A percentile compares a stretch with the other conserved stretches of the same genome.
Evolutionary conservation across 35 echinoderm and acorn worm genomes (phyloP).

Genomic region (Apostichopus parvimensis): DNA sequence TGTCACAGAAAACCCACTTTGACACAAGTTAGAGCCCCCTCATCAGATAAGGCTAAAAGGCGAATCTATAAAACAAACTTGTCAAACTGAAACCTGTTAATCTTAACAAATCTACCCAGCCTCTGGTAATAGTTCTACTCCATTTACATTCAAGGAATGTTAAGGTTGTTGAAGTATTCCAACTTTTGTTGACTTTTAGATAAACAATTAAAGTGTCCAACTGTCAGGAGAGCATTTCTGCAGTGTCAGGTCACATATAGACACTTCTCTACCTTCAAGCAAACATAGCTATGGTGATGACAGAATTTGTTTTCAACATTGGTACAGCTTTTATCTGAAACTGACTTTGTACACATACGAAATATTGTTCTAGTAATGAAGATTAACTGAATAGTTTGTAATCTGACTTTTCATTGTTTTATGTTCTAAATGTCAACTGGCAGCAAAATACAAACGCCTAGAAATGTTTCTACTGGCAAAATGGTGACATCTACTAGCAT

Average conservation of each 20-base stretch:
- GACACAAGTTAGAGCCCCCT: neutral
- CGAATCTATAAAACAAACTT: conserved; percentile 35
- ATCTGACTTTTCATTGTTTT: too few relatives aligned
- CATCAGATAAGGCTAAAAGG: conserved; percentile 10
- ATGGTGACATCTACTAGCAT: too few relatives aligned
- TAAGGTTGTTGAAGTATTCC: neutral
- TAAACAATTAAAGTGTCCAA: neutral
- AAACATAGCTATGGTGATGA: neutral
- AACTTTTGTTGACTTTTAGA: neutral
- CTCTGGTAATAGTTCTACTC: conserved; percentile 38
- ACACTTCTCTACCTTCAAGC: neutral
- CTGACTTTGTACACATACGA: too few relatives aligned
- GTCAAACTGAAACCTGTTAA: neutral
- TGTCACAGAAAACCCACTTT: neutral
- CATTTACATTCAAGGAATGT: conserved; percentile 20
- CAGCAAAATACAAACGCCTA: too few relatives aligned
- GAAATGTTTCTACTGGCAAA: too few relatives aligned
- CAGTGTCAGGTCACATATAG: neutral
- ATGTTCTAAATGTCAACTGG: too few relatives aligned
- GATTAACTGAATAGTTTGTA: too few relatives aligned
- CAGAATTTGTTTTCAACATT: too few relatives aligned
- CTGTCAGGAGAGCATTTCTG: neutral
- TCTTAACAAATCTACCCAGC: neutral
- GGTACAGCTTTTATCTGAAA: too few relatives aligned
- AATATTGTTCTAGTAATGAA: too few relatives aligned